Evolutionary conservation across 1,140 invertebrate genomes (phyloP), one percentile per base, ranked within the genome.

Genomic region (Tribolium castaneum): DNA sequence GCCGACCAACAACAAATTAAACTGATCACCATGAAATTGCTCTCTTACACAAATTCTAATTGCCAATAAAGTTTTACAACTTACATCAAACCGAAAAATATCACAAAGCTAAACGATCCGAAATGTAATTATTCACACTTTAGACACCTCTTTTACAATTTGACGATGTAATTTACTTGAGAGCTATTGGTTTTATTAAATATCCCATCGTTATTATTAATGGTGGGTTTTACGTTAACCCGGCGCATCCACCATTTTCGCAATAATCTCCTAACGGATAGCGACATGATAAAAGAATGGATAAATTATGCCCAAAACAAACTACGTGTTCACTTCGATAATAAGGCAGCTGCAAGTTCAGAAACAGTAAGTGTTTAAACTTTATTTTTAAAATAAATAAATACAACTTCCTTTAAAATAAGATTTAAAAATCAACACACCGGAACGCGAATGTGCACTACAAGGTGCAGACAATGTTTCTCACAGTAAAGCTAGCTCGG

Each of bases 11-110:
- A 66, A 66, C 59, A 66, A 66, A 66, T 35, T 66, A 66, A 66
- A 66, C 59, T 66, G 59, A 66, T 66, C 30, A 14, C 59, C 59
- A 66, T 66, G 59, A 66, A 66, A 66, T 39, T 66, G 30, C 59
- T 14, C 59, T 35, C 59, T 66, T 66, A 35, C 59, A 35, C 59
- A 66, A 66, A 66, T 66, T 34, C 25, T 66, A 66, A 66, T 66
- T 66, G 30, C 25, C 22, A 59, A 59, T 59, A 59, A 59, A 59
- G 22, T 59, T 59, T 59, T 59, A 59, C 54, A 25, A 25, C 54
- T 30, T 25, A 25, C 14, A 59, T 22, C 54, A 25, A 14, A 59
- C 22, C 30, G 14, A 22, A 59, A 30, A 59, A 59, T 59, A 59
- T 25, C n/a, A 19, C 19, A 22, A 59, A 25, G 19, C 19, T 25